Evolutionary conservation across 2,113 vertebrate species (phyloP).

Genomic region (Myotis brandtii): DNA sequence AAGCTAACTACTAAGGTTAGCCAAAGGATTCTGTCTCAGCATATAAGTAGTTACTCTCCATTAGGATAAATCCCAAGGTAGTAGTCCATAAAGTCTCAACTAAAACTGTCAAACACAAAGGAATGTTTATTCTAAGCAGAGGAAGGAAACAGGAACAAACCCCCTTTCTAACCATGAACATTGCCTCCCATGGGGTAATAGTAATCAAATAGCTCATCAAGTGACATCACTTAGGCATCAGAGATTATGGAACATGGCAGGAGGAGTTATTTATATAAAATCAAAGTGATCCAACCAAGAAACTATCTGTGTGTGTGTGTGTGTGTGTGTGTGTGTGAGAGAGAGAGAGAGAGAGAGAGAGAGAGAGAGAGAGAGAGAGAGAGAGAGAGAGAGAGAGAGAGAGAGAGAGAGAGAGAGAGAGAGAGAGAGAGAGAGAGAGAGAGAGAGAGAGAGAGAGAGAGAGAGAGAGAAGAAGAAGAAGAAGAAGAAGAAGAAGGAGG

Average conservation of each 20-base stretch:
- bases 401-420: neutral
- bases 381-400: no score
- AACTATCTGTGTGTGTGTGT: neutral
- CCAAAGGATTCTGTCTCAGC: neutral
- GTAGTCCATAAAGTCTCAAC: conserved; percentile 13
- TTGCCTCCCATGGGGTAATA: neutral
- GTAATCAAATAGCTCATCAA: neutral
- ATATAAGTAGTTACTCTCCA: conserved; percentile 19
- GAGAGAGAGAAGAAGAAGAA: neutral
- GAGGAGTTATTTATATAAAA: neutral
- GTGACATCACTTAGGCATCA: neutral
- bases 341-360: no score
- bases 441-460: neutral
- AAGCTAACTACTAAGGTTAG: conserved; percentile 40
- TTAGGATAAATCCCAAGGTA: conserved; percentile 1
- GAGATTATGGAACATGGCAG: neutral
- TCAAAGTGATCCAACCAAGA: neutral
- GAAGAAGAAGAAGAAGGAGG: neutral
- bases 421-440: no score
- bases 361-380: neutral
- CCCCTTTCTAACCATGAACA: neutral
- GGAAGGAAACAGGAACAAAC: neutral
- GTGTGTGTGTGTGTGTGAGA: neutral
- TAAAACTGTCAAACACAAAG: neutral
- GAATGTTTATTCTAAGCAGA: neutral